phyloP scores from a whole-genome alignment of 2,888 invertebrate genomes.

The Molorchus minor region DNA sequence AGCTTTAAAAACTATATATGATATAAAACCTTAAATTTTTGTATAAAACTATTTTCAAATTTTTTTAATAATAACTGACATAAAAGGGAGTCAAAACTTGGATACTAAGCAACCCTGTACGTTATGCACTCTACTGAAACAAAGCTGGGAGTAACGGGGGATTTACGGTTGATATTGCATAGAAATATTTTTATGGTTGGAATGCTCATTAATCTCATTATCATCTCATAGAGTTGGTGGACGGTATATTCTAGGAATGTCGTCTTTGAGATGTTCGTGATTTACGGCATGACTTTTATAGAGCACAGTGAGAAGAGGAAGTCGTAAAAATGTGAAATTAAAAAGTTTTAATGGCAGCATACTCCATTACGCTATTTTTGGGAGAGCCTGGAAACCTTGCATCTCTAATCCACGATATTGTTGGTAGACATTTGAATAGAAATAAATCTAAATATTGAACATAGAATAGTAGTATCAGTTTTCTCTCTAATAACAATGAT shows the following conservation, averaged over 20 bases:
- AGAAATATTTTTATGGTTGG: constrained; percentile 27
- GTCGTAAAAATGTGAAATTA: constrained; percentile 26
- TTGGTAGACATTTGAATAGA: too few species aligned
- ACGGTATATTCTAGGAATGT: constrained; percentile 24
- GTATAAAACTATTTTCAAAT: too few species aligned
- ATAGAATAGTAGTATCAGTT: too few species aligned
- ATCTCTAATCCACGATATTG: too few species aligned
- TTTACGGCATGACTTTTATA: constrained; percentile 24
- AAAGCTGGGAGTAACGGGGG: neutral
- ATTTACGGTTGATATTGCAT: neutral
- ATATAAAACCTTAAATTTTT: too few species aligned
- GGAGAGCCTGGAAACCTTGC: too few species aligned
- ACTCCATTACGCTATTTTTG: too few species aligned
- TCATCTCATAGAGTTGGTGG: constrained; percentile 23
- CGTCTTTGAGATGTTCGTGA: constrained; percentile 21
- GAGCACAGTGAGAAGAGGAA: constrained; percentile 6
- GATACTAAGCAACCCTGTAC: neutral
- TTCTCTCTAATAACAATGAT: too few species aligned
- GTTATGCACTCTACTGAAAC: neutral
- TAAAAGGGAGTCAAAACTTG: neutral
- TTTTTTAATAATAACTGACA: neutral
- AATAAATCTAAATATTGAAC: too few species aligned
- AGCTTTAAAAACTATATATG: too few species aligned
- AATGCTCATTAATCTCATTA: constrained; percentile 36
- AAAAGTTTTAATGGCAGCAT: constrained; percentile 16